Evolutionary conservation across 2,797 vertebrate genomes (phyloP), one percentile per base, ranked within the genome.

Genomic region (Rhincodon typus): DNA sequence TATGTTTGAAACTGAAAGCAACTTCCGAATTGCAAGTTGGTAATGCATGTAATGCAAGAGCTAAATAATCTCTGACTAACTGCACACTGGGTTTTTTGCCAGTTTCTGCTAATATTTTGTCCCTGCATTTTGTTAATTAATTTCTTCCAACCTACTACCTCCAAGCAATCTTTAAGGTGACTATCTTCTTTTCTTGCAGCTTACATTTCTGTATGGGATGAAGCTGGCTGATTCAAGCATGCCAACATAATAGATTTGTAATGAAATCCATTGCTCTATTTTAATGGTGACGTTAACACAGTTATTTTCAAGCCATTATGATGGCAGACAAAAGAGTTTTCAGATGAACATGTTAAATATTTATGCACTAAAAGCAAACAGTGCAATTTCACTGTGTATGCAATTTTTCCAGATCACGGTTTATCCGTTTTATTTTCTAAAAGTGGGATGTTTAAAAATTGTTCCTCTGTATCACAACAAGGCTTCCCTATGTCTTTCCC

Each of bases 271-370:
- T 8, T 27, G 62, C 90, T 19, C 90, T 69, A 27, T 38, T 93
- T 69, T 93, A 23, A 69, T 93, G 90, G n/a, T n/a, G 62, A 93
- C 23, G 62, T 69, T 67, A 67, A 69, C n/a, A 21, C 23, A 66
- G 21, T 93, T 93, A 69, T 93, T 69, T 93, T 69, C 38, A 69
- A 93, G 62, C 90, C 90, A 93, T 93, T 67, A 93, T 38, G 90
- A n/a, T 69, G 69, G 90, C 66, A 69, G 86, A 30, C 86, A 62
- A 88, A 93, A 69, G 86, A 69, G 62, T 66, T 93, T 93, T 67
- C 62, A 67, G 90, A 69, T 7, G 66, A 93, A 67, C n/a, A 69
- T 66, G 38, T 93, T 93, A 69, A 93, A 38, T 42, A 93, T 93
- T 69, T 69, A 93, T 93, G 66, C 53, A n/a, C 30, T 38, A 42